Base-by-base conservation (phyloP, 2,888 invertebrate species). In the Hyppa rectilinea region DNA sequence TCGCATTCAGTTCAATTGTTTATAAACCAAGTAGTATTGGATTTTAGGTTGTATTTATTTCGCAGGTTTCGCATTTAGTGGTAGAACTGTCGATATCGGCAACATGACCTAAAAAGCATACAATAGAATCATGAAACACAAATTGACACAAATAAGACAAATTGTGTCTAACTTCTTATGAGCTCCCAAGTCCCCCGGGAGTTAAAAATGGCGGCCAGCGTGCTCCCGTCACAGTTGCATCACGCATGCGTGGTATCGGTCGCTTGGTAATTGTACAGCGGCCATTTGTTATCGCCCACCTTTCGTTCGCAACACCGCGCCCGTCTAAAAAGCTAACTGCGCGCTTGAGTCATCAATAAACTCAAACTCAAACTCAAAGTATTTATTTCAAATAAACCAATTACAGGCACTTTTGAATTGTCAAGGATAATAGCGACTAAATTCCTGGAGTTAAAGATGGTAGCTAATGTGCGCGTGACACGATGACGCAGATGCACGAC, bases 201-300 rank as follows among this genome's bases (percentile, higher is more conserved):
- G 10, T 47, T 47, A n/a, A 65, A 61, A 2, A 26, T 61, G 20
- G 4, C 10, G 10, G 6, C 26, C 10, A 64, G 26, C 9, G 20
- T 20, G 29, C 14, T 36, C 36, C 20, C 9, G 36, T 6, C 29
- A n/a, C 55, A 17, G n/a, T 38, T 62, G 55, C 55, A 62, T 14
- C n/a, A 55, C 55, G 55, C 55, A 62, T 62, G 62, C 38, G 59
- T 43, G 5, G 10, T 59, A 34, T 9, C 20, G 14, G 14, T 59
- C 9, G 49, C 14, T 56, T 40, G 14, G 20, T 23, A 68, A 20
- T 45, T 6, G 12, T 17, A 43, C 14, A 34, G 17, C 31, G 36
- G 26, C n/a, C 31, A 26, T 29, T 40, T 52, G 34, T 14, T n/a
- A 52, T 40, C 14, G 7, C 4, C 34, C 4, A 17, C 12, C 23